A percentile compares a stretch with the other conserved stretches of the same genome.
phyloP scores from a whole-genome alignment of 2,888 invertebrate genomes.

The Drosophila barbarae region DNA sequence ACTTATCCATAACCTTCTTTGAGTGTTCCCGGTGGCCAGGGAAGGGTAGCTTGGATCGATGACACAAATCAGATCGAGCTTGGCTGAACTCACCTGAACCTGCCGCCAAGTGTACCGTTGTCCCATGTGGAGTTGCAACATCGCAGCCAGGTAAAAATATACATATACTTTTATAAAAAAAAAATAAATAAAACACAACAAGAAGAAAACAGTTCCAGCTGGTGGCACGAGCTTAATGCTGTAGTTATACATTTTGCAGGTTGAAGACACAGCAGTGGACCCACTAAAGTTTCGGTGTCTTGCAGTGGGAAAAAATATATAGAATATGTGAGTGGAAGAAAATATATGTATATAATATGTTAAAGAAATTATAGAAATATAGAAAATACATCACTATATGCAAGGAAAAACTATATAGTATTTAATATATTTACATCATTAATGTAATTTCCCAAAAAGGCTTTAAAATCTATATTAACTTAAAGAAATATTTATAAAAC shows the following conservation, averaged over 20 bases:
- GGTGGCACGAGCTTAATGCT: constrained; percentile 73
- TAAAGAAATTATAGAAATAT: not conserved
- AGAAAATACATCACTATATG: rapidly evolving
- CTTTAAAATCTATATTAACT: not conserved
- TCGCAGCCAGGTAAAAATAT: constrained; percentile 2
- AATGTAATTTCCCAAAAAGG: not conserved
- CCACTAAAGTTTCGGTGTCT: constrained; percentile 20
- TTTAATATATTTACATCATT: not conserved
- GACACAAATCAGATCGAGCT: constrained; percentile 67
- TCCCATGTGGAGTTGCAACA: constrained; percentile 60
- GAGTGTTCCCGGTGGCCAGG: constrained; percentile 2
- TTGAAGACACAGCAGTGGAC: constrained; percentile 44
- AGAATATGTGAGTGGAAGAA: no score
- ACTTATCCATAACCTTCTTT: constrained; percentile 10
- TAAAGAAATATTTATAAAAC: not conserved
- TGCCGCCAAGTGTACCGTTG: constrained; percentile 66
- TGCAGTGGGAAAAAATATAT: constrained; percentile 10
- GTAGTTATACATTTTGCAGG: constrained; percentile 74
- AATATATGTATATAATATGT: no score
- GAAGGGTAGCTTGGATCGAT: constrained; percentile 13
- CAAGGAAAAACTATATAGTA: not conserved
- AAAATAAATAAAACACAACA: constrained; percentile 23
- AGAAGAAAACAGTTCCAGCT: constrained; percentile 46
- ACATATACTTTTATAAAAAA: not conserved
- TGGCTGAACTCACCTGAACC: constrained; percentile 65